Evolutionary conservation across 2,888 invertebrate species (phyloP).

Genomic region (Eupithecia insigniata): DNA sequence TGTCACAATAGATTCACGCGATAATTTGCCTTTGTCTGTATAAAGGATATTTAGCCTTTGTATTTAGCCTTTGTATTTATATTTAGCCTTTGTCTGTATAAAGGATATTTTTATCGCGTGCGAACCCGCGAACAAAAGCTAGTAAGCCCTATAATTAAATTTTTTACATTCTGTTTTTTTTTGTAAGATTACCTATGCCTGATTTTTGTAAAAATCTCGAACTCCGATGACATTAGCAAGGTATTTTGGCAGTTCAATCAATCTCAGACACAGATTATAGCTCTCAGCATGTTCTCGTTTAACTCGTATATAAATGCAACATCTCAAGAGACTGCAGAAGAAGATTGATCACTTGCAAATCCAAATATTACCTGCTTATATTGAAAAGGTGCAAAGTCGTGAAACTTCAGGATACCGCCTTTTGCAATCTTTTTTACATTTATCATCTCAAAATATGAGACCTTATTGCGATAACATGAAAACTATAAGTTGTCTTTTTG

Average conservation of each 20-base stretch:
- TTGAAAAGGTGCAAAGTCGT: constrained; percentile 29
- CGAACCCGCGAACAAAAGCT: not conserved
- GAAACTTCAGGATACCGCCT: not conserved
- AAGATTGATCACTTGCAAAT: constrained; percentile 42
- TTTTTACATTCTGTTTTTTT: not conserved
- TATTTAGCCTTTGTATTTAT: too few relatives aligned
- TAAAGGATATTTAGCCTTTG: too few relatives aligned
- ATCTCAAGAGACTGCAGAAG: constrained; percentile 36
- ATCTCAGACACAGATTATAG: constrained; percentile 41
- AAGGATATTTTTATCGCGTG: too few relatives aligned
- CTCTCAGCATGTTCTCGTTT: constrained; percentile 41
- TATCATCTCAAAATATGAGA: not conserved
- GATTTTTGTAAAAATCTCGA: not conserved
- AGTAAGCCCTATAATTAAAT: not conserved
- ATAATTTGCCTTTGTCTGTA: too few relatives aligned
- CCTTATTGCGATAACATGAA: not conserved
- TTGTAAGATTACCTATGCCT: not conserved
- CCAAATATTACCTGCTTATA: constrained; percentile 36
- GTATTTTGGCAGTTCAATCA: constrained; percentile 35
- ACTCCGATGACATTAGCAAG: constrained; percentile 14
- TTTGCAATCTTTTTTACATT: constrained; percentile 3
- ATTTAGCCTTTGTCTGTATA: too few relatives aligned
- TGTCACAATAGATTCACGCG: too few relatives aligned
- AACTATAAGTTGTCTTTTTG: not conserved
- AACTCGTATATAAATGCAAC: constrained; percentile 48